These are phyloP conservation scores for Macrotrachela quadricornifera DNA, from an alignment of 1,140 invertebrate genomes.

Conservation along the genomic window DNA sequence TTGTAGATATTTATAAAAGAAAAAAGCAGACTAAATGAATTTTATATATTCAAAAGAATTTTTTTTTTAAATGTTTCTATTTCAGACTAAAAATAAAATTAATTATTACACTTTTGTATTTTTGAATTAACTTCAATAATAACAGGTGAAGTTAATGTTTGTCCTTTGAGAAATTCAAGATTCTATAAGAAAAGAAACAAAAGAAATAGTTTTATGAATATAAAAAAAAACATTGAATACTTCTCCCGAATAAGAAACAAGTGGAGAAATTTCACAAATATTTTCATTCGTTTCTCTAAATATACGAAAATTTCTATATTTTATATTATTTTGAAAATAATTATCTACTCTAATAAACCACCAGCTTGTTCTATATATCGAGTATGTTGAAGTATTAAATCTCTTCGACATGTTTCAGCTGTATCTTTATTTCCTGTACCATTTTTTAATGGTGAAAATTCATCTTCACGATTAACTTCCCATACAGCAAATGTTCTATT, in stretches of 20 bases:
- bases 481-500: slow-evolving; percentile 61
- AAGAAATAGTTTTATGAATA: too few species aligned
- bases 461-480: slow-evolving; percentile 70
- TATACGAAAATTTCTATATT: slow-evolving; percentile 11
- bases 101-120: too few species aligned
- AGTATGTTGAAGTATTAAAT: slow-evolving; percentile 56
- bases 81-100: too few species aligned
- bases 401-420: slow-evolving; percentile 56
- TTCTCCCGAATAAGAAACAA: slow-evolving; percentile 66
- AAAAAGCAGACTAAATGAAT: too few species aligned
- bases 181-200: slow-evolving; percentile 5
- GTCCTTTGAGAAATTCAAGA: too few species aligned
- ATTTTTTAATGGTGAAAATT: slow-evolving; percentile 94
- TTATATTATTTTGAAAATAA: too few species aligned
- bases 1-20: too few species aligned
- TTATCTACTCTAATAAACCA: background rate
- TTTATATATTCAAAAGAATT: too few species aligned
- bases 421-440: slow-evolving; percentile 50
- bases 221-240: too few species aligned
- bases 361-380: slow-evolving; percentile 43
- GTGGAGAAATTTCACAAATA: slow-evolving; percentile 65
- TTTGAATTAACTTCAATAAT: too few species aligned
- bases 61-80: too few species aligned
- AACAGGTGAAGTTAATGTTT: too few species aligned
- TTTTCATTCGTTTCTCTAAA: slow-evolving; percentile 26